These are phyloP conservation scores for Axea sp. DNA, from an alignment of 2,888 invertebrate species.

Conservation along the genomic window DNA sequence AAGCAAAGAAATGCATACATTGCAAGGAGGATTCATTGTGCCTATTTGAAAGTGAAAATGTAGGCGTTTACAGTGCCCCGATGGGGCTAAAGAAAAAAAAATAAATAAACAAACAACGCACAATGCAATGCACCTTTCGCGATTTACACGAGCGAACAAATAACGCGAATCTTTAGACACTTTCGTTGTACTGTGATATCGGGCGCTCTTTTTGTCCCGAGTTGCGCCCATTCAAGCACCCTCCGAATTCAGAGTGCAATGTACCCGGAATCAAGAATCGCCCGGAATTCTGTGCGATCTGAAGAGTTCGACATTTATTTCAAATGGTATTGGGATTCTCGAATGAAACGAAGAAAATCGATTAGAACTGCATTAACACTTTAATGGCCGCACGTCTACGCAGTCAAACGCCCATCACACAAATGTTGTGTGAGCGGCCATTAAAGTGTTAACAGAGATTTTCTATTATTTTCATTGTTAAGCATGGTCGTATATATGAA, in stretches of 20 bases:
- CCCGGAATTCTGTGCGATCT: constrained; percentile 24
- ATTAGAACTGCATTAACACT: constrained; percentile 2
- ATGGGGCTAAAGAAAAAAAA: background rate
- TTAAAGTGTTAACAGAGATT: no score
- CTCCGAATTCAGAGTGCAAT: constrained; percentile 38
- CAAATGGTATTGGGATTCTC: background rate
- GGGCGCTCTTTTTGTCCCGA: constrained; percentile 18
- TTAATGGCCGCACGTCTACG: no score
- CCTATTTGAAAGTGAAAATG: constrained; percentile 38
- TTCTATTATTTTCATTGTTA: no score
- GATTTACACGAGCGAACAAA: constrained; percentile 17
- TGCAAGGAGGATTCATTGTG: background rate
- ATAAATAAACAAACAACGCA: background rate
- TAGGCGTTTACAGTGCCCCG: background rate
- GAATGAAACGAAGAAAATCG: background rate
- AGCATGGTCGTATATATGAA: no score
- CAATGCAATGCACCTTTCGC: constrained; percentile 1
- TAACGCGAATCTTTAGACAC: constrained; percentile 26
- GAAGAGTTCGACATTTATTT: constrained; percentile 29
- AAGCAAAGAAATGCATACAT: constrained; percentile 11
- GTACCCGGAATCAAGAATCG: constrained; percentile 43
- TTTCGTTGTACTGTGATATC: constrained; percentile 26
- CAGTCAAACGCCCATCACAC: no score
- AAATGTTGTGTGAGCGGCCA: no score
- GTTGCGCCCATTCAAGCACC: constrained; percentile 36